Evolutionary conservation across 2,888 invertebrate genomes (phyloP).

Genomic region (Dioctria rufipes): DNA sequence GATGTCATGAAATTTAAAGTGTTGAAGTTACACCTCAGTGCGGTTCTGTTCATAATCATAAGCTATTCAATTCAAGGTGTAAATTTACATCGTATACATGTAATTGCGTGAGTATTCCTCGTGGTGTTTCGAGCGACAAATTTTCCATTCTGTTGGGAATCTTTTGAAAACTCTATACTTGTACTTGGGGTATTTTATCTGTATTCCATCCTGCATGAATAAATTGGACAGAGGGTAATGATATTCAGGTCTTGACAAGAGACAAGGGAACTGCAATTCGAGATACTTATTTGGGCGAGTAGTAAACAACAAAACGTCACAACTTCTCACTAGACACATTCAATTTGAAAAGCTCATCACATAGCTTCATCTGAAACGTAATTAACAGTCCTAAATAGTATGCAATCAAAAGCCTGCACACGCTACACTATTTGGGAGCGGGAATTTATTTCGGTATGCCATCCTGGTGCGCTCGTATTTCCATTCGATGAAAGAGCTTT

Average conservation of each 20-base stretch:
- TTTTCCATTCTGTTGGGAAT: conserved; percentile 2
- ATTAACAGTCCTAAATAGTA: conserved; percentile 29
- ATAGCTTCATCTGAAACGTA: conserved; percentile 24
- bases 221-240: neutral
- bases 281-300: conserved; percentile 19
- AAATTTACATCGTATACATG: neutral
- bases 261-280: neutral
- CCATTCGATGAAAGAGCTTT: conserved; percentile 41
- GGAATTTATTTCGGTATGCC: neutral
- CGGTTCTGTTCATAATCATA: conserved; percentile 12
- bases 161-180: conserved; percentile 9
- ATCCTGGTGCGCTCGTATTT: neutral
- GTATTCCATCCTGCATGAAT: neutral
- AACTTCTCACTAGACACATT: neutral
- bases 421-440: neutral
- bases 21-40: conserved; percentile 28
- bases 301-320: neutral
- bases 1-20: conserved; percentile 56
- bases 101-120: conserved; percentile 42
- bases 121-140: conserved; percentile 2
- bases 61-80: neutral
- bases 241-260: conserved; percentile 25
- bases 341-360: conserved; percentile 35
- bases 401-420: conserved; percentile 33
- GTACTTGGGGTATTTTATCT: neutral